These are phyloP conservation scores for Drosophila quadrilineata DNA, from an alignment of 1,140 invertebrate species.

Conservation along the genomic window DNA sequence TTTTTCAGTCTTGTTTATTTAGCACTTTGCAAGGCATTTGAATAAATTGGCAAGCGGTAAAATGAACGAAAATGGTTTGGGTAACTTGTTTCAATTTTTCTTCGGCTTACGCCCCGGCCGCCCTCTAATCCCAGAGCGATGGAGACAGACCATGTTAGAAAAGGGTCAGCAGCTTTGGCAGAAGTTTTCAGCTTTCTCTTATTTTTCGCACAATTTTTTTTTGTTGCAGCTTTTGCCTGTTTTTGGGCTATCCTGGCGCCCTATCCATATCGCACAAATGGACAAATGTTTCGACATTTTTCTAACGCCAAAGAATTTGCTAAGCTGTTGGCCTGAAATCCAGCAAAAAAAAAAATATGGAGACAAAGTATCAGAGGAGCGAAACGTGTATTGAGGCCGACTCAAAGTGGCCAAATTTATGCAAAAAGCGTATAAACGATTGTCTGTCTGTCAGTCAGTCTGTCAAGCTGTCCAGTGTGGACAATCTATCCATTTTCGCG, in stretches of 20 bases:
- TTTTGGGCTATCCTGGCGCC: no score
- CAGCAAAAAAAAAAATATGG: constrained; percentile 13
- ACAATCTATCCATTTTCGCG: constrained; percentile 35
- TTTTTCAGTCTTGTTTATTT: constrained; percentile 76
- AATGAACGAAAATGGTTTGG: constrained; percentile 50
- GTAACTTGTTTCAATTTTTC: constrained; percentile 68
- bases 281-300: constrained; percentile 71
- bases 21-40: constrained; percentile 78
- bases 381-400: no score
- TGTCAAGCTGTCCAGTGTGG: constrained; percentile 3
- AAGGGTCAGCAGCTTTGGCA: constrained; percentile 64
- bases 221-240: constrained; percentile 20
- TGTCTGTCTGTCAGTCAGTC: constrained; percentile 16
- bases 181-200: constrained; percentile 52
- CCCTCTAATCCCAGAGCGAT: constrained; percentile 58
- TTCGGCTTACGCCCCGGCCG: constrained; percentile 25
- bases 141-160: constrained; percentile 42
- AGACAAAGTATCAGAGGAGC: constrained; percentile 16
- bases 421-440: constrained; percentile 51
- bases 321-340: constrained; percentile 50
- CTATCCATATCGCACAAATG: constrained; percentile 44
- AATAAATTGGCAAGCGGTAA: constrained; percentile 71
- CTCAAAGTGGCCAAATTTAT: constrained; percentile 74
- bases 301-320: constrained; percentile 57
- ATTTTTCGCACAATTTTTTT: constrained; percentile 14